Base-by-base conservation (phyloP, 2,113 vertebrate species). In the Phycodurus eques region DNA sequence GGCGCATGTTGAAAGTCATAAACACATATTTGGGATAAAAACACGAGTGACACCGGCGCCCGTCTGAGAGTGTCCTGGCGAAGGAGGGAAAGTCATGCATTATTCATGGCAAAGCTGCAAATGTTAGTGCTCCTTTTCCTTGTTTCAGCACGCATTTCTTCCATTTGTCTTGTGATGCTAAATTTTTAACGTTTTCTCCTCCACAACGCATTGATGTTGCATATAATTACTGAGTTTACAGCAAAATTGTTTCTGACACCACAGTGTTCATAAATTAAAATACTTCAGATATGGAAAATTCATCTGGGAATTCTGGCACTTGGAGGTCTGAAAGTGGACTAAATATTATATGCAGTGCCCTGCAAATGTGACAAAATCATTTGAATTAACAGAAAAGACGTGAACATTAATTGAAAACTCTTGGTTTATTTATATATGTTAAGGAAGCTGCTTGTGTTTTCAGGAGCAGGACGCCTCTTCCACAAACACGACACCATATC, bases 191-290 rank as follows among this genome's bases (percentile, higher is more conserved):
- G 75, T 83, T 94, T 94, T 95, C 96, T 94, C 43, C 43, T 47
- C 77, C 94, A 94, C 95, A 95, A 96, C 92, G 94, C 94, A 94
- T 93, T 93, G 94, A 96, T 95, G 96, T 94, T 95, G 93, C 93
- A 83, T 96, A 94, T 96, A 96, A 97, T 98, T 98, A 97, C 93
- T 91, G 93, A 94, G 94, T 96, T 96, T 93, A 93, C 94, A 93
- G 94, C 93, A 94, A 95, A 96, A 98, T 96, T 93, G 93, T 94
- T 94, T 94, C 94, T 98, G 96, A 98, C 97, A 96, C 92, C 90
- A 87, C 92, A 91, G 94, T 94, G 94, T 94, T 93, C 89, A 92
- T 91, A 95, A 95, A 96, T 95, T 95, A 95, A 91, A 94, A 94
- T 93, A 94, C 94, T 96, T 95, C 93, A 94, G 94, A 94, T 92